These are phyloP conservation scores for Trissoscelio sp. DNA, from an alignment of 2,888 invertebrate genomes.

Conservation along the genomic window DNA sequence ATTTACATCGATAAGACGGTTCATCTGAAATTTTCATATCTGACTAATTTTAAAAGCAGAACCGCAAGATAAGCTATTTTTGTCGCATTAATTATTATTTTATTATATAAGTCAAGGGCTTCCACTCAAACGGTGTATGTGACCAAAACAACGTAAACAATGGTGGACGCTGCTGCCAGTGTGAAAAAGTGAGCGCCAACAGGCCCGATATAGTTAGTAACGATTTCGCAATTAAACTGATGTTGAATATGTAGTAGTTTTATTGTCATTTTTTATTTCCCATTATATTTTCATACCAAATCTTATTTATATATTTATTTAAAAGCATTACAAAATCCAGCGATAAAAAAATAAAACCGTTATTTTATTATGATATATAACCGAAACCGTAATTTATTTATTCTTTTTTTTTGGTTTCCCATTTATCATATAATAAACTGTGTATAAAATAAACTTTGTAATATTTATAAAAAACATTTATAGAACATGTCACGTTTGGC, in stretches of 20 bases:
- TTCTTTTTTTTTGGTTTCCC: too few species aligned
- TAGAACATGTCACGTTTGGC: too few species aligned
- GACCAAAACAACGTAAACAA: slow-evolving; percentile 61
- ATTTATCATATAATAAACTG: too few species aligned
- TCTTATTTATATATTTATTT: too few species aligned
- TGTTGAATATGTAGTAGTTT: neutral
- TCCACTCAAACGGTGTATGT: slow-evolving; percentile 51
- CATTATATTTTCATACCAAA: neutral
- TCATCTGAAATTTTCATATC: slow-evolving; percentile 20
- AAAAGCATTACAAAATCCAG: too few species aligned
- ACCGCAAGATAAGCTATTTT: slow-evolving; percentile 21
- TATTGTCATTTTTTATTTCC: neutral
- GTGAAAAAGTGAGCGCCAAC: slow-evolving; percentile 37
- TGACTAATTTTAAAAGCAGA: slow-evolving; percentile 11
- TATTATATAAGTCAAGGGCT: slow-evolving; percentile 60
- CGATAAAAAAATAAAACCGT: too few species aligned
- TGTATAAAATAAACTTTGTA: too few species aligned
- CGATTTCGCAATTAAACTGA: slow-evolving; percentile 40
- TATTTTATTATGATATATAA: too few species aligned
- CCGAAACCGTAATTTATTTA: too few species aligned
- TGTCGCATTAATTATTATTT: slow-evolving; percentile 34
- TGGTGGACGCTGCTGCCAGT: slow-evolving; percentile 37
- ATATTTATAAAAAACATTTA: too few species aligned
- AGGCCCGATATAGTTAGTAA: slow-evolving; percentile 39
- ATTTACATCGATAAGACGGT: neutral